Evolutionary conservation across 2,888 invertebrate species (phyloP).

Genomic region (Ypsolopha scabrella): DNA sequence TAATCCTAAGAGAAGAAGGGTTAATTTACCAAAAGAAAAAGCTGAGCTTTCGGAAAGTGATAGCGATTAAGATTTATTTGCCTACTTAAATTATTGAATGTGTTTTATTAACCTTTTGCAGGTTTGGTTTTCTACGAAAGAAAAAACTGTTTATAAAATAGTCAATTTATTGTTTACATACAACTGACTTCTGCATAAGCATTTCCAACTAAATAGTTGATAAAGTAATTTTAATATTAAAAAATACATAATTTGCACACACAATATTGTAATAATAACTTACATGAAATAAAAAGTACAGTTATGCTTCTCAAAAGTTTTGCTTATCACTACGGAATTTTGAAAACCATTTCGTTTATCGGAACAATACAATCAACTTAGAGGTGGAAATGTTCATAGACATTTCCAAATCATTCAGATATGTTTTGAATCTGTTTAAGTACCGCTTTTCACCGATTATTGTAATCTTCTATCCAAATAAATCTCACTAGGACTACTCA

Average conservation of each 20-base stretch:
- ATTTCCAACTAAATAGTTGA: neutral
- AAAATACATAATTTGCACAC: constrained; percentile 7
- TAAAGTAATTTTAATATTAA: constrained; percentile 4
- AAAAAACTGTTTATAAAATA: constrained; percentile 39
- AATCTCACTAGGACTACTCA: too few relatives aligned
- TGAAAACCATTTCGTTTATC: too few relatives aligned
- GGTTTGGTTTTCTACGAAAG: constrained; percentile 16
- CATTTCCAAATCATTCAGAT: too few relatives aligned
- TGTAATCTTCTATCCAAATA: too few relatives aligned
- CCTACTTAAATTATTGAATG: too few relatives aligned
- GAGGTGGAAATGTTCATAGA: too few relatives aligned
- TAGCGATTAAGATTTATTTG: constrained; percentile 46
- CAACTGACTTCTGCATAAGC: constrained; percentile 18
- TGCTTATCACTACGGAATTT: too few relatives aligned
- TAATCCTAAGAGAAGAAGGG: constrained; percentile 48
- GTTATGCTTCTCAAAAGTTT: too few relatives aligned
- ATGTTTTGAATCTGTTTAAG: too few relatives aligned
- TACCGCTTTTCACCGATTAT: too few relatives aligned
- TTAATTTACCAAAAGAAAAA: constrained; percentile 64
- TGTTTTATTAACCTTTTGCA: too few relatives aligned
- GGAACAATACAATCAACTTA: too few relatives aligned
- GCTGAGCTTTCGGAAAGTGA: constrained; percentile 77
- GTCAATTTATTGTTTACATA: constrained; percentile 55
- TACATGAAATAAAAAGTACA: neutral
- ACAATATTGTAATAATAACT: neutral